Evolutionary conservation across 1,140 invertebrate species (phyloP).

Genomic region (Prorops nasuta): DNA sequence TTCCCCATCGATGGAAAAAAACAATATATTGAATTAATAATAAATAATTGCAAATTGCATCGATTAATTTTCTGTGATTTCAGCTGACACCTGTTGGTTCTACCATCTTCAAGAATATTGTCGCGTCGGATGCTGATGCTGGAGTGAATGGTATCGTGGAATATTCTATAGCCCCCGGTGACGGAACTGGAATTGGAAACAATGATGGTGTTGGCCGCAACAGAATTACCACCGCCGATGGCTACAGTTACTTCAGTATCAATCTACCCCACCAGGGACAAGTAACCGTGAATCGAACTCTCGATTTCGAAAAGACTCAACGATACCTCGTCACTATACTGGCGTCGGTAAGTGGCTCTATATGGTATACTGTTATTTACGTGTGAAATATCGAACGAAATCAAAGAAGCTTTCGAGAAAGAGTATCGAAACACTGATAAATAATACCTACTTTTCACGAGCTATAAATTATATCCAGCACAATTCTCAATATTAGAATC

Average conservation of each 20-base stretch:
- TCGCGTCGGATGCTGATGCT: slow-evolving; percentile 79
- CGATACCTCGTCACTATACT: slow-evolving; percentile 86
- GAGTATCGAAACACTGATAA: no score
- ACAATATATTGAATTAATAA: not conserved
- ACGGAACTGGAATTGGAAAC: slow-evolving; percentile 59
- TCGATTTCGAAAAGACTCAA: slow-evolving; percentile 88
- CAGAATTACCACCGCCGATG: slow-evolving; percentile 70
- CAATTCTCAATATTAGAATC: no score
- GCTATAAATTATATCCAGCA: no score
- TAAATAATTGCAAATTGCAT: no score
- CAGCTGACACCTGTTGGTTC: slow-evolving; percentile 84
- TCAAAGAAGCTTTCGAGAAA: no score
- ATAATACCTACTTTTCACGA: no score
- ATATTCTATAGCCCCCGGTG: slow-evolving; percentile 66
- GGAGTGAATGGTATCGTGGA: slow-evolving; percentile 85
- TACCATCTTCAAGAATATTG: slow-evolving; percentile 82
- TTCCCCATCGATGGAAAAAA: no score
- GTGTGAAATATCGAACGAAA: no score
- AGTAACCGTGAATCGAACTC: slow-evolving; percentile 81
- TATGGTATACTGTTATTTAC: no score
- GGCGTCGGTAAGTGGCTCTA: slow-evolving; percentile 84
- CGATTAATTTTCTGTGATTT: slow-evolving; percentile 22
- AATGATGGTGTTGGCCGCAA: slow-evolving; percentile 59
- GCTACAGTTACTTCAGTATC: slow-evolving; percentile 79
- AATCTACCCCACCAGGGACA: slow-evolving; percentile 86